phyloP scores from a whole-genome alignment of 53 echinoderm and acorn worm genomes.

The Paracentrotus lividus region DNA sequence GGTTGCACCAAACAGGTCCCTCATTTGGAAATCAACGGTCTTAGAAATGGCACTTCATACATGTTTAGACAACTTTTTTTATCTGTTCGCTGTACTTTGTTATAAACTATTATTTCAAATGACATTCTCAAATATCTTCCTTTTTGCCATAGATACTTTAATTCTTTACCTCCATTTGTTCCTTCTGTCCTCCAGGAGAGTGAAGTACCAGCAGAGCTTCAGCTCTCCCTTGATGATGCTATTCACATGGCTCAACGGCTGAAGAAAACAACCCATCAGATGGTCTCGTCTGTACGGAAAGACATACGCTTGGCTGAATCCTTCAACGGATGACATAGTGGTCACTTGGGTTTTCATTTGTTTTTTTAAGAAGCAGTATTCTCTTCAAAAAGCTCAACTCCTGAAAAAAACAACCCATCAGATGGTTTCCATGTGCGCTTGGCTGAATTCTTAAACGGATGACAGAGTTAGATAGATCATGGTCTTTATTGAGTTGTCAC shows the following conservation, averaged over 20 bases:
- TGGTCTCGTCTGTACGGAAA: conserved; percentile 38
- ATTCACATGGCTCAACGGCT: conserved; percentile 71
- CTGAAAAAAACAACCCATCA: conserved; percentile 62
- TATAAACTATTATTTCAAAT: too few relatives aligned
- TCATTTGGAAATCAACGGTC: too few relatives aligned
- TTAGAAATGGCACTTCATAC: too few relatives aligned
- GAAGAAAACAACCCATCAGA: conserved; percentile 59
- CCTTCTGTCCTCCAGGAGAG: not conserved
- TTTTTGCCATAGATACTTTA: too few relatives aligned
- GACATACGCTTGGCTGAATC: conserved; percentile 60
- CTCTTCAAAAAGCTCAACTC: conserved; percentile 54
- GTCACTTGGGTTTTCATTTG: not conserved
- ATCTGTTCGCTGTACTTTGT: too few relatives aligned
- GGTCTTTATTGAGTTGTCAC: too few relatives aligned
- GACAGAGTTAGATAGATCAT: too few relatives aligned
- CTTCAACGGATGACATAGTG: not conserved
- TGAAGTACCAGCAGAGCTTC: conserved; percentile 47
- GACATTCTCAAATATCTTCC: too few relatives aligned
- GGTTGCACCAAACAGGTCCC: too few relatives aligned
- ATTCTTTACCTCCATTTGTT: not conserved
- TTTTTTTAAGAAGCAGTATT: conserved; percentile 31
- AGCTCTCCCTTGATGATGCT: conserved; percentile 70
- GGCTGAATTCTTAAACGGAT: conserved; percentile 43
- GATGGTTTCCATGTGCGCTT: conserved; percentile 51
- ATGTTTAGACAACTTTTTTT: too few relatives aligned